These are phyloP conservation scores for Diabrotica balteata DNA, from an alignment of 2,888 invertebrate genomes.

Conservation along the genomic window DNA sequence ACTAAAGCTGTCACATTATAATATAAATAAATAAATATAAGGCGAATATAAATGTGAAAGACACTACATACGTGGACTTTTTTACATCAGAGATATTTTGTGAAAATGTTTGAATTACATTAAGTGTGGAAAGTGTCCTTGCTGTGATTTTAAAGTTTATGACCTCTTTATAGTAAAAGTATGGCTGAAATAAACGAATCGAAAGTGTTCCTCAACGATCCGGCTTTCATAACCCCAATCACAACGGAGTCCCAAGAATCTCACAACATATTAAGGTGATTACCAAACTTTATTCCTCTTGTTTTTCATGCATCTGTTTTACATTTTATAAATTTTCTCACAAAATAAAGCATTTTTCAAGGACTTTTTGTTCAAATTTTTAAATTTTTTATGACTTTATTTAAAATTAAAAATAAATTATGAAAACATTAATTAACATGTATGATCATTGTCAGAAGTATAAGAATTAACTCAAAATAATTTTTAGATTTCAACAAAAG, in stretches of 20 bases:
- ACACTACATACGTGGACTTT: conserved; percentile 4
- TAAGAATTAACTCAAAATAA: neutral
- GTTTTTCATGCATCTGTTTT: too few relatives aligned
- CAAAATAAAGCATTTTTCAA: too few relatives aligned
- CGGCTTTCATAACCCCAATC: conserved; percentile 38
- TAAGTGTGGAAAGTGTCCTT: conserved; percentile 21
- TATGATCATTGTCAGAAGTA: neutral
- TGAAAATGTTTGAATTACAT: conserved; percentile 10
- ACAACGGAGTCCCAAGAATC: conserved; percentile 30
- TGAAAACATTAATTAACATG: neutral
- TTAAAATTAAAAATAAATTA: too few relatives aligned
- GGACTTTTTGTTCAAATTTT: too few relatives aligned
- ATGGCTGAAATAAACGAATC: conserved; percentile 49
- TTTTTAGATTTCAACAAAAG: too few relatives aligned
- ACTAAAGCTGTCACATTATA: conserved; percentile 36
- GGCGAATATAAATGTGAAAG: conserved; percentile 17
- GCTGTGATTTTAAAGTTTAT: conserved; percentile 35
- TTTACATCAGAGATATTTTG: conserved; percentile 1
- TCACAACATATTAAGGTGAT: conserved; percentile 12
- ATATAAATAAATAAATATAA: conserved; percentile 38
- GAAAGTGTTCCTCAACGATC: conserved; percentile 47
- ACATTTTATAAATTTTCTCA: too few relatives aligned
- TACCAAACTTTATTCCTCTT: neutral
- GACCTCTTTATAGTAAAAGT: conserved; percentile 35
- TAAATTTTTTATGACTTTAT: too few relatives aligned